phyloP scores from a whole-genome alignment of 2,113 vertebrate genomes.

The Tichodroma muraria region DNA sequence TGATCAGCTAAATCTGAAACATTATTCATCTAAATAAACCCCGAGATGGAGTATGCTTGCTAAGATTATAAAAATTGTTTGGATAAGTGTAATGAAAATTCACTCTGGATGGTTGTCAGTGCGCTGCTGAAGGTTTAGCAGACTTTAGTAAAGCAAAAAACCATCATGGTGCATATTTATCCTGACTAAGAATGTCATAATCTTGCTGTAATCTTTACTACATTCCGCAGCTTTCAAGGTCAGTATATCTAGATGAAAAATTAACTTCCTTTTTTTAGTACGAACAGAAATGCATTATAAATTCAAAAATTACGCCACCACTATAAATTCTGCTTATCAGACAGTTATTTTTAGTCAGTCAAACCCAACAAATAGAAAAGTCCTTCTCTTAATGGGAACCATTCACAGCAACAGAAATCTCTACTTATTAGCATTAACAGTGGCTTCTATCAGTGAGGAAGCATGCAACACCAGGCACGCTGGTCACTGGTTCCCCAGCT shows the following conservation, averaged over 20 bases:
- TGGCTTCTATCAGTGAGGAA: not conserved
- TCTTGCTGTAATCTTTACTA: not conserved
- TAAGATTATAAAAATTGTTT: constrained; percentile 1
- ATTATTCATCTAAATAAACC: constrained; percentile 1
- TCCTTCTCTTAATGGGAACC: not conserved
- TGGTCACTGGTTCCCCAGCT: not conserved
- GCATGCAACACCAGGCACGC: not conserved
- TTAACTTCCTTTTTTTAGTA: not conserved
- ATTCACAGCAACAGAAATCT: not conserved
- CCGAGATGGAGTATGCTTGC: not conserved
- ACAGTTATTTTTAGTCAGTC: not conserved
- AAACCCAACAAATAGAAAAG: not conserved
- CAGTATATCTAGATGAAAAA: not conserved
- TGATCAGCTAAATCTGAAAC: not conserved
- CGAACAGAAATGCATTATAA: not conserved
- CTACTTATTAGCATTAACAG: not conserved
- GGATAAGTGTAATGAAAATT: constrained; percentile 2
- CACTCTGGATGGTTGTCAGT: not conserved
- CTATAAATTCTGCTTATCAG: not conserved
- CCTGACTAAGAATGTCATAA: not conserved
- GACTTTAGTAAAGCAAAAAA: not conserved
- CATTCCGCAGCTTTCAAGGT: not conserved
- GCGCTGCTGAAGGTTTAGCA: not conserved
- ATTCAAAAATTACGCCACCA: not conserved
- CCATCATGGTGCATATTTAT: not conserved